Evolutionary conservation across 2,797 vertebrate genomes (phyloP).

Genomic region (Oophaga sylvatica): DNA sequence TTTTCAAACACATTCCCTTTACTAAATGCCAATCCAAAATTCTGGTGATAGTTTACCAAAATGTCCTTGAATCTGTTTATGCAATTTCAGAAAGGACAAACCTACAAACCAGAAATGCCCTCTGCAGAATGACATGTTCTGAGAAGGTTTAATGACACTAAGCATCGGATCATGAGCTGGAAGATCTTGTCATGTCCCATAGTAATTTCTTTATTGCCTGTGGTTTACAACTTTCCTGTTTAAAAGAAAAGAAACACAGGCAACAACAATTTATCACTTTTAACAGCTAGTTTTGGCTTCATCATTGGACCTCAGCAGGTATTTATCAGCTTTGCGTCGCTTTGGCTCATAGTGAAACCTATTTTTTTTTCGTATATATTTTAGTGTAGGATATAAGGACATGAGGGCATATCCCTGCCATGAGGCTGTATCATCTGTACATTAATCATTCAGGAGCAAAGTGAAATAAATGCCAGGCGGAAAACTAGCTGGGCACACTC

Average conservation of each 20-base stretch:
- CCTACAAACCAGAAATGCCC: no score
- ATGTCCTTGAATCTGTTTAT: no score
- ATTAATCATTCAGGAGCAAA: slow-evolving; percentile 51
- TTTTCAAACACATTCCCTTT: no score
- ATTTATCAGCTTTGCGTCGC: neutral
- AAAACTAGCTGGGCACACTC: slow-evolving; percentile 40
- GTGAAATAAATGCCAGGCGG: slow-evolving; percentile 45
- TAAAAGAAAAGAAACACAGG: neutral
- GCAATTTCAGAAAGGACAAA: no score
- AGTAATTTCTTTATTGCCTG: neutral
- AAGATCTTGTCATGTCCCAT: neutral
- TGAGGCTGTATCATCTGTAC: slow-evolving; percentile 46
- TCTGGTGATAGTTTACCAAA: no score
- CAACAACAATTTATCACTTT: slow-evolving; percentile 2
- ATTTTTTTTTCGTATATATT: neutral
- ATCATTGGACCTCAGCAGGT: neutral
- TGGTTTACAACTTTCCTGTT: neutral
- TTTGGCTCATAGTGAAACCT: slow-evolving; percentile 31
- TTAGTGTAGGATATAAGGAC: slow-evolving; percentile 19
- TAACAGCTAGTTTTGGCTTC: slow-evolving; percentile 4
- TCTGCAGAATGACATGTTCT: no score
- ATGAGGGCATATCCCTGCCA: slow-evolving; percentile 11
- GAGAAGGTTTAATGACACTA: neutral
- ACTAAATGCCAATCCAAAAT: no score
- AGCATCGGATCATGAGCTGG: neutral